A percentile compares a stretch with the other conserved stretches of the same genome.
These are phyloP conservation scores for Colistium nudipinnis DNA, from an alignment of 2,113 vertebrate genomes.

Conservation along the genomic window DNA sequence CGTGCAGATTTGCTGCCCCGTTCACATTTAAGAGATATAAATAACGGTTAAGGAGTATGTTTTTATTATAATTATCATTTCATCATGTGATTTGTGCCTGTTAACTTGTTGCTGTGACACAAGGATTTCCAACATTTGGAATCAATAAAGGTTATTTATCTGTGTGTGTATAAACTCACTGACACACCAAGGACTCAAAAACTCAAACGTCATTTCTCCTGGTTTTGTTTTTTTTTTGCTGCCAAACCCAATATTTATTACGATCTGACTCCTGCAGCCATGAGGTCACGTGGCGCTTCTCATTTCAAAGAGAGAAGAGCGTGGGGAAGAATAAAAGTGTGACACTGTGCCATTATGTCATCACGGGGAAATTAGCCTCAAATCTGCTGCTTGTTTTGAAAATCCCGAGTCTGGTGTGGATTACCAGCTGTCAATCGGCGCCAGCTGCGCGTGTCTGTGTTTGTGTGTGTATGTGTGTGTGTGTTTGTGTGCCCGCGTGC, in stretches of 20 bases:
- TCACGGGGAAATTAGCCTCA: constrained; percentile 53
- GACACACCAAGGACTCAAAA: no score
- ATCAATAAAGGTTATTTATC: not conserved
- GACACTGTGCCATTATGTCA: constrained; percentile 27
- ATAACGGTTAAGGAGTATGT: no score
- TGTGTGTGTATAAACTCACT: not conserved
- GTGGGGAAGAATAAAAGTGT: not conserved
- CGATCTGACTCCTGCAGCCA: constrained; percentile 14
- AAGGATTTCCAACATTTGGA: no score
- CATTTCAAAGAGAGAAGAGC: constrained; percentile 34
- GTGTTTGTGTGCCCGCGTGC: not conserved
- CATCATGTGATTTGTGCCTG: no score
- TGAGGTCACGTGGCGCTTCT: constrained; percentile 30
- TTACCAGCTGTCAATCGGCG: constrained; percentile 67
- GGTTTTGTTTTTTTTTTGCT: not conserved
- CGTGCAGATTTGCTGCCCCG: not conserved
- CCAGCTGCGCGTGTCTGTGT: not conserved
- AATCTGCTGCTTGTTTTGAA: constrained; percentile 59
- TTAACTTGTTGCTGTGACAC: no score
- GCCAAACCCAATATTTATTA: constrained; percentile 21
- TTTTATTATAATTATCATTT: no score
- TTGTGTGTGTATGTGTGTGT: constrained; percentile 17
- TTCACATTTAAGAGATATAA: no score
- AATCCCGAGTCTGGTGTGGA: constrained; percentile 50
- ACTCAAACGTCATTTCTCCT: constrained; percentile 18